Evolutionary conservation across 2,888 invertebrate species (phyloP), one percentile per base, ranked within the genome.

Genomic region (Thereva unica): DNA sequence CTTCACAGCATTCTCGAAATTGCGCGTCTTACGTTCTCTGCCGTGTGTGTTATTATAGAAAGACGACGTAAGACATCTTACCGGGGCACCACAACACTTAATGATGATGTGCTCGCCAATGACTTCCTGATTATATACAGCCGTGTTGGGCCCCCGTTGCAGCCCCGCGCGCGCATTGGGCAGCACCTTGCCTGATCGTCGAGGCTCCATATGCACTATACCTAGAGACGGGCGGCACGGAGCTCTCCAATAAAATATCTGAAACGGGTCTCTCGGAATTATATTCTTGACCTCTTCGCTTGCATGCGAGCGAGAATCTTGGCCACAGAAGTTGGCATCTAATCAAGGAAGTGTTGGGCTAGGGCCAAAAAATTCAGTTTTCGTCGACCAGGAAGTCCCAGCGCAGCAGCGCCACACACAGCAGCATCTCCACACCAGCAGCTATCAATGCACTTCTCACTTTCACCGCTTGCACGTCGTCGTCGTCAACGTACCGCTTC

Each of bases 271-370:
- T 8, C n/a, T 35, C 61, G 50, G n/a, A 49, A 55, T 54, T 54
- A 55, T 54, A 55, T 65, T 49, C 55, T 47, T 41, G 65, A 55
- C 55, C 65, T 41, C 23, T n/a, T 23, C 54, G 47, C 38, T 23
- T 23, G 23, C 23, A 23, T 23, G 23, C 23, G 23, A 54, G 53
- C 54, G 54, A 37, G 23, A 23, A 40, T 40, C 38, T 47, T 42
- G 49, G 23, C 42, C 35, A 40, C n/a, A 38, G 50, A 53, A 37
- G 37, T 65, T 65, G 65, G 65, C 65, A 65, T 34, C 44, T 40
- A 47, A 65, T 65, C 47, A 55, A 47, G 56, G 65, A 65, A 65
- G 37, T 45, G 49, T 65, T 65, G 65, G 56, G 65, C 42, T 53
- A 54, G 49, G 56, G 65, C 65, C 65, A 65, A 55, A 55, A 65